These are phyloP conservation scores for Desoria tigrina DNA, from an alignment of 2,888 invertebrate genomes.

Conservation along the genomic window DNA sequence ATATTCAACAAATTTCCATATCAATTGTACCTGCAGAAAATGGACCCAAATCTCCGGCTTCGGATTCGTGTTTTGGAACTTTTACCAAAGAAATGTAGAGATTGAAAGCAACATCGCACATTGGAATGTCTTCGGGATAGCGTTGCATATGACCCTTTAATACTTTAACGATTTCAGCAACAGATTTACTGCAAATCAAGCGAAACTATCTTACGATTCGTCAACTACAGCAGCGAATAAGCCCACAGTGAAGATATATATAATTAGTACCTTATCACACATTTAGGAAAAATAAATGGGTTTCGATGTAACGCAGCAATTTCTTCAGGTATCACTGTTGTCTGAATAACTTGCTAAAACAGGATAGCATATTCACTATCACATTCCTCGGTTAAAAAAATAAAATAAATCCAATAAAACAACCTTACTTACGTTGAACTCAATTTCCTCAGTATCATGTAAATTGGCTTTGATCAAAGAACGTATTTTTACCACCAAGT, in stretches of 20 bases:
- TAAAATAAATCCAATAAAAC: no score
- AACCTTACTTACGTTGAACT: conserved; percentile 24
- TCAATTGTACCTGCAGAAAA: conserved; percentile 41
- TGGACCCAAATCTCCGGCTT: conserved; percentile 41
- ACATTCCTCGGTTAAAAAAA: no score
- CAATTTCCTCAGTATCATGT: conserved; percentile 31
- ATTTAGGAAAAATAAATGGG: conserved; percentile 32
- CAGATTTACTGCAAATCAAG: conserved; percentile 31
- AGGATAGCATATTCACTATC: no score
- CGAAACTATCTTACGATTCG: no score
- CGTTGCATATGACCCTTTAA: conserved; percentile 35
- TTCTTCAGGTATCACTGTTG: conserved; percentile 21
- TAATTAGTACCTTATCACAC: conserved; percentile 33
- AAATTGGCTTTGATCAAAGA: conserved; percentile 33
- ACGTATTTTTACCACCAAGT: conserved; percentile 37
- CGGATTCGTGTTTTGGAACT: conserved; percentile 50
- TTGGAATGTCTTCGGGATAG: conserved; percentile 36
- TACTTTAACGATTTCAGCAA: conserved; percentile 39
- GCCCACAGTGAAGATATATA: background rate
- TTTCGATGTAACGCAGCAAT: conserved; percentile 31
- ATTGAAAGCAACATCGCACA: conserved; percentile 38
- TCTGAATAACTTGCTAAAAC: conserved; percentile 6
- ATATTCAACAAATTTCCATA: background rate
- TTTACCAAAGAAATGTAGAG: conserved; percentile 45
- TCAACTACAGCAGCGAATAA: no score